These are phyloP conservation scores for Zygaena filipendulae DNA, from an alignment of 2,888 invertebrate species.

Conservation along the genomic window DNA sequence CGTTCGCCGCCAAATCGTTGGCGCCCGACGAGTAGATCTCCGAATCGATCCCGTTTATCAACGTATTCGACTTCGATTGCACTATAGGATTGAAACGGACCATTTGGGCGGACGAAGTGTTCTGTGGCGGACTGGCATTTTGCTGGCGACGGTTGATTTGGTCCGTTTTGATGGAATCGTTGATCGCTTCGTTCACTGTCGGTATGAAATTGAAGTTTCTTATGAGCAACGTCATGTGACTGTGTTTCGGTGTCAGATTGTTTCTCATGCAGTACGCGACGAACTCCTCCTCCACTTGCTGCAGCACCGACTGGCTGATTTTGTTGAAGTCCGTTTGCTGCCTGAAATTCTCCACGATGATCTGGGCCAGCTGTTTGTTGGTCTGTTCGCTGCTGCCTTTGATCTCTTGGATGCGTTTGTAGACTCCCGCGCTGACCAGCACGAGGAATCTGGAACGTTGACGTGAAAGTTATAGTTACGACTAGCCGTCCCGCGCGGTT, in stretches of 20 bases:
- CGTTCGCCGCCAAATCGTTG: conserved; percentile 31
- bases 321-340: conserved; percentile 81
- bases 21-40: conserved; percentile 43
- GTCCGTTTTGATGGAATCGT: conserved; percentile 13
- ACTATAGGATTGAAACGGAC: conserved; percentile 74
- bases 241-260: conserved; percentile 68
- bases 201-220: conserved; percentile 87
- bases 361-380: conserved; percentile 82
- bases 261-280: conserved; percentile 77
- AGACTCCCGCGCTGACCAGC: conserved; percentile 87
- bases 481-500: no score
- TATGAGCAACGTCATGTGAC: conserved; percentile 87
- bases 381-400: conserved; percentile 77
- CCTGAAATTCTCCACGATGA: conserved; percentile 85
- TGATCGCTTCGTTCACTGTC: conserved; percentile 68
- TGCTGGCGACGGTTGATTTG: conserved; percentile 11
- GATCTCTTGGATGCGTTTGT: conserved; percentile 84
- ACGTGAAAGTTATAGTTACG: no score
- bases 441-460: conserved; percentile 74
- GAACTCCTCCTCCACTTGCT: conserved; percentile 85
- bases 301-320: conserved; percentile 87
- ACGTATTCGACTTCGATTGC: conserved; percentile 57
- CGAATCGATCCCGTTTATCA: conserved; percentile 51
- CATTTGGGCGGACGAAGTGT: no score
- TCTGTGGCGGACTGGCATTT: conserved; percentile 15